Percentiles rank a stretch among this genome's conserved stretches.
These are phyloP conservation scores for Gerris buenoi DNA, from an alignment of 1,140 invertebrate species.

Conservation along the genomic window DNA sequence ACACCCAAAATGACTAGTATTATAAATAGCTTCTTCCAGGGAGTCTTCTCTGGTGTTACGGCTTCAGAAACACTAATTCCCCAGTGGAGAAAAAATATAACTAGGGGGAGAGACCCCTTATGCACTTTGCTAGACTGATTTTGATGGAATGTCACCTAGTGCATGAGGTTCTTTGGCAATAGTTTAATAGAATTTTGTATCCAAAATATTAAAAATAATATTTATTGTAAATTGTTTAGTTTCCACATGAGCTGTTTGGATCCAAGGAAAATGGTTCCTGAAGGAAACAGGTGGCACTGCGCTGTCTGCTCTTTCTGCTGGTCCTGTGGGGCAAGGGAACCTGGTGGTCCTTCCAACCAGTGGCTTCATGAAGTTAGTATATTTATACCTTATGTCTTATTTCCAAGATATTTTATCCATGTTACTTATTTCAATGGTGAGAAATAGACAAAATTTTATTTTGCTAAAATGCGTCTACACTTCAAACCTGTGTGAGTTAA, in stretches of 20 bases:
- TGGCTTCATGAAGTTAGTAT: conserved; percentile 14
- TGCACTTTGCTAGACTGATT: background rate
- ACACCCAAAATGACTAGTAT: too few species aligned
- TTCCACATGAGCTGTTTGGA: conserved; percentile 90
- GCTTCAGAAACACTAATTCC: too few species aligned
- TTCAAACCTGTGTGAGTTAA: too few species aligned
- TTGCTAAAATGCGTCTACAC: too few species aligned
- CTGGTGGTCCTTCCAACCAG: conserved; percentile 9
- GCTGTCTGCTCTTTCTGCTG: conserved; percentile 39
- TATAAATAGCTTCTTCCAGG: too few species aligned
- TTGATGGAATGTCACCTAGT: conserved; percentile 1
- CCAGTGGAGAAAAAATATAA: too few species aligned
- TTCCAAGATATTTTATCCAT: too few species aligned
- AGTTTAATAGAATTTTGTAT: background rate
- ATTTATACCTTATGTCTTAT: too few species aligned
- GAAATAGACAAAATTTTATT: too few species aligned
- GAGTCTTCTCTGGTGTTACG: too few species aligned
- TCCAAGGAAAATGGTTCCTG: conserved; percentile 46
- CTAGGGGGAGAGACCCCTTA: background rate
- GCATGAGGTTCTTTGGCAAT: background rate
- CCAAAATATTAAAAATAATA: background rate
- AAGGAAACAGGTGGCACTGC: conserved; percentile 81
- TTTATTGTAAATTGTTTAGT: conserved; percentile 24
- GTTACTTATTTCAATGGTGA: too few species aligned
- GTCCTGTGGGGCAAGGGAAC: conserved; percentile 11